These are phyloP conservation scores for Thomomys bottae DNA, from an alignment of 2,113 vertebrate genomes.

Conservation along the genomic window DNA sequence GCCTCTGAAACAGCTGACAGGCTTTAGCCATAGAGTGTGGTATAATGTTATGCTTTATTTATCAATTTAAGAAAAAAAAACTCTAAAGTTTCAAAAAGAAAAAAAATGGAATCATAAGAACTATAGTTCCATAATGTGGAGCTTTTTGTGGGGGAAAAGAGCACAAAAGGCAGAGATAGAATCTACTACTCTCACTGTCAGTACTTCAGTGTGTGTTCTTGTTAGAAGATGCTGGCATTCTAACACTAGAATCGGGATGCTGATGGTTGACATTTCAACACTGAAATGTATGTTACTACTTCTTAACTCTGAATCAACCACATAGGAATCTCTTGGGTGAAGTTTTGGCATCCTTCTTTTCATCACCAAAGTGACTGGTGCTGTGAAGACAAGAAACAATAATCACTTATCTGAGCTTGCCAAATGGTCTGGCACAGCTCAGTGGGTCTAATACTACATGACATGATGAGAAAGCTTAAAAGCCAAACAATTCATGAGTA, in stretches of 20 bases:
- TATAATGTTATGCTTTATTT: neutral
- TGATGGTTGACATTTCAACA: neutral
- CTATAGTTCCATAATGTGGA: neutral
- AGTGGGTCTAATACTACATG: neutral
- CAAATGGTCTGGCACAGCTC: neutral
- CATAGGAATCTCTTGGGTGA: neutral
- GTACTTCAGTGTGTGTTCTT: neutral
- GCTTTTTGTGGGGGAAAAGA: neutral
- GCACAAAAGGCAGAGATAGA: neutral
- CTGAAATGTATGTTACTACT: neutral
- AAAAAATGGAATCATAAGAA: constrained; percentile 10
- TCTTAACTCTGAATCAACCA: neutral
- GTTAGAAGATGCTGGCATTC: neutral
- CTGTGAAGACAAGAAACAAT: neutral
- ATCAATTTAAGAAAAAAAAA: neutral
- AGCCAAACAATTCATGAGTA: neutral
- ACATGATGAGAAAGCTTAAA: neutral
- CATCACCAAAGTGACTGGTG: neutral
- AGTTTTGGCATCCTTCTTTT: neutral
- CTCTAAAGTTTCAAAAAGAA: neutral
- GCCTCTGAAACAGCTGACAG: too few species aligned
- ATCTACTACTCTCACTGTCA: neutral
- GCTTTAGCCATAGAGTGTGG: too few species aligned
- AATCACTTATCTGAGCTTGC: neutral
- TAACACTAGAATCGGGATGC: neutral